Base-by-base conservation (phyloP, 2,113 vertebrate genomes). In the Eptatretus burgeri region DNA sequence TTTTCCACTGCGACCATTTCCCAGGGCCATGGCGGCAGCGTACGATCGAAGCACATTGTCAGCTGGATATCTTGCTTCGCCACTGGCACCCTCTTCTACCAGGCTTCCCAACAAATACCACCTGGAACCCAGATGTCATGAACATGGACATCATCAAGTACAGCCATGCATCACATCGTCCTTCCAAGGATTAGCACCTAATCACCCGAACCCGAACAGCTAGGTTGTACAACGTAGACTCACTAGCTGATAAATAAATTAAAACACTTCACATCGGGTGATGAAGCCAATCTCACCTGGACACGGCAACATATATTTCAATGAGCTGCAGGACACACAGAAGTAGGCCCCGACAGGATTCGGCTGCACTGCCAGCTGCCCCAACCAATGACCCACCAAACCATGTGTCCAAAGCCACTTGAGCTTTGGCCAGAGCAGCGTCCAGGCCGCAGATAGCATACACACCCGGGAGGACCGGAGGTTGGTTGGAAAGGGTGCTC, bases 381-480 rank as follows among this genome's bases (percentile, higher is more conserved):
- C 95, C 91, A 5, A 85, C 79, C 13, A 84, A 83, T 69, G 89
- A 75, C 70, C 87, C 95, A 62, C 86, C 86, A 73, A 95, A 82
- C 73, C 93, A 83, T 64, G 95, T 88, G 69, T 94, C 89, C 50
- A 95, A 71, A 64, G 91, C 91, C 71, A 98, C 88, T 68, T 98
- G 91, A 49, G 93, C 85, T 75, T 98, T 98, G 14, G 88, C 94
- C 68, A 98, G 82, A 50, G 88, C 84, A 1, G 91, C 87, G 66
- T 94, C 89, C 16, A 95, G 76, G 9, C 85, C 89, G 63, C 94
- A 98, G 71, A 98, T 82, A 64, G 86, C 81, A 70, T 98, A 88
- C 64, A 98, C 76, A 69, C 82, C 89, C 63, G 89, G 91, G 65
- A 94, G 74, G 73, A 87, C 82, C 11, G 85, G 79, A 51, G 27